Evolutionary conservation across 2,888 invertebrate genomes (phyloP), one percentile per base, ranked within the genome.

Genomic region (Bedellia somnulentella): DNA sequence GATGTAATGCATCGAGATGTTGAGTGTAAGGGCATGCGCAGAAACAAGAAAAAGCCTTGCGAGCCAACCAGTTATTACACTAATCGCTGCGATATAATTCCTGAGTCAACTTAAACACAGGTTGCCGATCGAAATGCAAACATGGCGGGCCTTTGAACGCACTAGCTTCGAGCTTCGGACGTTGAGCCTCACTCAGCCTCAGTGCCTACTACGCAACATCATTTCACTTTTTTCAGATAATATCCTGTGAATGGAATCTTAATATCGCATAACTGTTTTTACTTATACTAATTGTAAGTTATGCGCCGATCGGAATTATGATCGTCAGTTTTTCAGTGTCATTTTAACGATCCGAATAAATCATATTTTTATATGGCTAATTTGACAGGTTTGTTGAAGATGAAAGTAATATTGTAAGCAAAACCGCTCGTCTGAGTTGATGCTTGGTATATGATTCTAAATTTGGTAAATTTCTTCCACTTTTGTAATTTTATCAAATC

Each of bases 81-180:
- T 77, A 77, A 76, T 77, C 73, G 73, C 60, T 55, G 58, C 64
- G 68, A 75, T 75, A 77, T 76, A 73, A 76, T 76, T 75, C 71
- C 66, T 58, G 55, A 71, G 70, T 73, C 67, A 71, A 71, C 68
- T 68, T 77, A 75, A 77, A 75, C 75, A 76, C 76, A 71, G 75
- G 75, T 73, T 62, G 68, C 63, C 57, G 63, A 67, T 66, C 68
- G 75, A 68, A 76, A 76, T 63, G 71, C 75, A 77, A 77, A 77
- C 76, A 77, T 73, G 73, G 68, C 73, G 70, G 67, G 52, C 56
- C 71, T 76, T 76, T 75, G 71, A 62, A 53, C 38, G 41, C 46
- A 47, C 56, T 50, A 53, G 60, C 61, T 59, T 59, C 30, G 64
- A 58, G 60, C 61, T 50, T 38, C 44, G 42, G 46, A 43, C 43